Percentiles rank a stretch among this genome's conserved stretches.
phyloP scores from a whole-genome alignment of 1,140 invertebrate species.

The Spodoptera litura region DNA sequence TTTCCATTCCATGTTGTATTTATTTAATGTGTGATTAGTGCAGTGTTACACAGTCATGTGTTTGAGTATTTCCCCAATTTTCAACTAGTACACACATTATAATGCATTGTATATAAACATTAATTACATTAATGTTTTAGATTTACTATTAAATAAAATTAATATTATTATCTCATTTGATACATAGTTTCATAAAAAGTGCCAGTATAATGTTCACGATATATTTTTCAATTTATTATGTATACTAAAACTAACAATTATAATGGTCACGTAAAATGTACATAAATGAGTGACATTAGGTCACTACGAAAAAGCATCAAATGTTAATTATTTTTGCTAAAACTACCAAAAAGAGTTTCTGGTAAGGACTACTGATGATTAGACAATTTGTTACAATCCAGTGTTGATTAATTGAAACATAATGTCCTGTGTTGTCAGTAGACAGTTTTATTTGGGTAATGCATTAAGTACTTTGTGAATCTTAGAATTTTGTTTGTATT shows the following conservation, averaged over 20 bases:
- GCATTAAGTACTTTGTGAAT: background rate
- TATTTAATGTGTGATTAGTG: conserved; percentile 39
- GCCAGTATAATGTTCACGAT: conserved; percentile 15
- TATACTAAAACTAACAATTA: background rate
- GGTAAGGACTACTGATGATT: background rate
- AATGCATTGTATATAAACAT: conserved; percentile 42
- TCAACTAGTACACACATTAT: conserved; percentile 13
- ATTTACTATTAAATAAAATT: background rate
- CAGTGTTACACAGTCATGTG: conserved; percentile 10
- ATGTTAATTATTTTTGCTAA: conserved; percentile 1
- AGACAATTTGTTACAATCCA: no score
- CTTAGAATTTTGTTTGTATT: conserved; percentile 5
- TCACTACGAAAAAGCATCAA: conserved; percentile 11
- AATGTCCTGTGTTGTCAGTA: no score
- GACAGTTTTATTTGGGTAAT: background rate
- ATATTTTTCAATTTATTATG: conserved; percentile 23
- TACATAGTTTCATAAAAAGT: conserved; percentile 21
- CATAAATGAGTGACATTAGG: conserved; percentile 1
- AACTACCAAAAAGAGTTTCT: background rate
- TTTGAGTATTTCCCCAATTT: conserved; percentile 13
- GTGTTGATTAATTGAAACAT: no score
- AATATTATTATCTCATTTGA: conserved; percentile 4
- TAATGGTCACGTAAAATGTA: background rate
- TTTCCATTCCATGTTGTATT: conserved; percentile 50
- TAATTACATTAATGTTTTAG: conserved; percentile 14